Conservation (phyloP, 1,140 invertebrate genomes). For the Augochlora pura region DNA sequence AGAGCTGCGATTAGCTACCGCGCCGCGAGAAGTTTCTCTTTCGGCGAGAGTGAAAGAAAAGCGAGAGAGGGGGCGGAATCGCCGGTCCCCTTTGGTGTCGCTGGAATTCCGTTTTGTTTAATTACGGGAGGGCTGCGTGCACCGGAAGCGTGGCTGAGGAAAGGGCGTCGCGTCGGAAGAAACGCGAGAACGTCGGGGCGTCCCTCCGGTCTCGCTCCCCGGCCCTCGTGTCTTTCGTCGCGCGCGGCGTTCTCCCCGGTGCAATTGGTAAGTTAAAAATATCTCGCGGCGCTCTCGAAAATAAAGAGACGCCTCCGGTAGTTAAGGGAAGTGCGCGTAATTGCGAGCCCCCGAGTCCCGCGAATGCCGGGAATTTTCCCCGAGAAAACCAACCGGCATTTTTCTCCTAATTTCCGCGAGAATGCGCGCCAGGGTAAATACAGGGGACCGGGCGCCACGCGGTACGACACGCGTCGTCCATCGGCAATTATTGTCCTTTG, state of each 20-base stretch:
- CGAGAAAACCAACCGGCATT: slow-evolving; percentile 27
- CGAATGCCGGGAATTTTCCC: slow-evolving; percentile 52
- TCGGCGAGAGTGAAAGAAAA: slow-evolving; percentile 21
- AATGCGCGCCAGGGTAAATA: slow-evolving; percentile 13
- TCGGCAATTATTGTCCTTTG: no score
- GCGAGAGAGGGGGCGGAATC: slow-evolving; percentile 1
- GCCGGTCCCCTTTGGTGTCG: slow-evolving; percentile 4
- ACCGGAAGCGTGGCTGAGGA: slow-evolving; percentile 49
- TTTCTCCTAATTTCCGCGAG: slow-evolving; percentile 45
- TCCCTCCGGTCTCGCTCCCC: background rate
- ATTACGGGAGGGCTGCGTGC: slow-evolving; percentile 57
- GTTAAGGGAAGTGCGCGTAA: slow-evolving; percentile 56
- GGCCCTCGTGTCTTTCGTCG: background rate
- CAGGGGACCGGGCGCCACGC: slow-evolving; percentile 2
- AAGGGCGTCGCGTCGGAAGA: slow-evolving; percentile 61
- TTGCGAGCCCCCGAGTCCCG: slow-evolving; percentile 37
- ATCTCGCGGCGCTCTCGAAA: slow-evolving; percentile 54
- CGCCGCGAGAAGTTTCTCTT: background rate
- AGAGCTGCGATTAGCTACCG: background rate
- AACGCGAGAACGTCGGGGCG: slow-evolving; percentile 49
- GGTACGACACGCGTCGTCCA: background rate
- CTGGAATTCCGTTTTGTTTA: slow-evolving; percentile 63
- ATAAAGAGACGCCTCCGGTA: slow-evolving; percentile 58
- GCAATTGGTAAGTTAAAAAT: slow-evolving; percentile 67
- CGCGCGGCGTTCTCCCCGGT: slow-evolving; percentile 13